Percentiles rank a stretch among this genome's conserved stretches.
phyloP scores from a whole-genome alignment of 2,888 invertebrate genomes.

The Pinctada fucata region DNA sequence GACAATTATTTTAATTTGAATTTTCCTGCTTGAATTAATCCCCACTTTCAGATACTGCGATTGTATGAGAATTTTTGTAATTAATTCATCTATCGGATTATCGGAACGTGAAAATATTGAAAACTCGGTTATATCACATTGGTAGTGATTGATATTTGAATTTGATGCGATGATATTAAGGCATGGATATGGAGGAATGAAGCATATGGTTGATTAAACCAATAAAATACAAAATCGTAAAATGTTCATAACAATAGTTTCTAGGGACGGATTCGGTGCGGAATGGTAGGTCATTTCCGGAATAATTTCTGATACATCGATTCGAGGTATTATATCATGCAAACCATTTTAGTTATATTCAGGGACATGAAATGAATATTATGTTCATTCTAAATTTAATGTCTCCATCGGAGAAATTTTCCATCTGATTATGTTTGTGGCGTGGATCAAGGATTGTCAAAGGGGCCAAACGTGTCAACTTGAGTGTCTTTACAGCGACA shows the following conservation, averaged over 20 bases:
- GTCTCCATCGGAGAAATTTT: too few relatives aligned
- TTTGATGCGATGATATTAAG: constrained; percentile 14
- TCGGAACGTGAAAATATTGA: constrained; percentile 30
- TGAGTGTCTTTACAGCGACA: too few relatives aligned
- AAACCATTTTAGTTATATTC: background rate
- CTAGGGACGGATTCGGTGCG: background rate
- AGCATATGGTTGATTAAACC: constrained; percentile 11
- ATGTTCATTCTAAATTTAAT: too few relatives aligned
- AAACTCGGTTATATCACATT: constrained; percentile 2
- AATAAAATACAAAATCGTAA: constrained; percentile 10
- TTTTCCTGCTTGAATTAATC: background rate
- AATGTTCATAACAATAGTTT: constrained; percentile 2
- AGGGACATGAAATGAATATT: too few relatives aligned
- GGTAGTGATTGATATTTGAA: constrained; percentile 11
- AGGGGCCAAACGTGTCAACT: too few relatives aligned
- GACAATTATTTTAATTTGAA: constrained; percentile 3
- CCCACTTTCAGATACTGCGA: constrained; percentile 15
- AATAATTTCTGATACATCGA: background rate
- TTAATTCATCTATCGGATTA: constrained; percentile 19
- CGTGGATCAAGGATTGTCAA: too few relatives aligned
- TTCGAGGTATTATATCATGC: background rate
- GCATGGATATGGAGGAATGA: background rate
- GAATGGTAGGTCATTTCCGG: background rate
- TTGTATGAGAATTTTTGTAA: constrained; percentile 14
- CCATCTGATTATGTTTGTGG: too few relatives aligned